These are phyloP conservation scores for Acrossocheilus fasciatus DNA, from an alignment of 2,797 vertebrate species.

Conservation along the genomic window DNA sequence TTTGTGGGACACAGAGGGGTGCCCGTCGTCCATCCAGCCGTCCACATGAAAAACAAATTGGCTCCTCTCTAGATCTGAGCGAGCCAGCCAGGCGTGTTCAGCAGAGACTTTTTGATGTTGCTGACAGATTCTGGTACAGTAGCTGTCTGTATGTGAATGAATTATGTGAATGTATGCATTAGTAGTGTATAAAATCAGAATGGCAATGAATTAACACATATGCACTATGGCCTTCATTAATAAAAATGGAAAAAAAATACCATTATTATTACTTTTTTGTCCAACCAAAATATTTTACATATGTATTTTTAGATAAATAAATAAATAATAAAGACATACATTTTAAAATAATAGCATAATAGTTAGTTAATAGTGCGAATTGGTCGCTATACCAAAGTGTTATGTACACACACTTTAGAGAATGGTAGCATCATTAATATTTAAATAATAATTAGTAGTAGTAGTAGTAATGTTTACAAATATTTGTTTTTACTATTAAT, in stretches of 20 bases:
- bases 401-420: not conserved
- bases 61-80: conserved; percentile 57
- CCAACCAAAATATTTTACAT: not conserved
- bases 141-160: conserved; percentile 1
- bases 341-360: not conserved
- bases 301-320: no score
- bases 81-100: conserved; percentile 31
- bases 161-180: conserved; percentile 8
- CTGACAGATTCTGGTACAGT: conserved; percentile 15
- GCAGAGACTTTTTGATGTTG: conserved; percentile 38
- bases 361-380: not conserved
- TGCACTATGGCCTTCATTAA: no score
- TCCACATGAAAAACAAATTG: conserved; percentile 48
- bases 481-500: not conserved
- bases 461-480: not conserved
- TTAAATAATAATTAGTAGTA: not conserved
- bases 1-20: conserved; percentile 43
- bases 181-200: conserved; percentile 12
- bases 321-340: no score
- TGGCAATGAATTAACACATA: not conserved
- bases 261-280: not conserved
- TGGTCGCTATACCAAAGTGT: not conserved
- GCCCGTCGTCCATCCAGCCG: conserved; percentile 61
- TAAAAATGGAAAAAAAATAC: no score
- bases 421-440: not conserved